Evolutionary conservation across 2,888 invertebrate species (phyloP), one percentile per base, ranked within the genome.

Genomic region (Drosophila diplacantha): DNA sequence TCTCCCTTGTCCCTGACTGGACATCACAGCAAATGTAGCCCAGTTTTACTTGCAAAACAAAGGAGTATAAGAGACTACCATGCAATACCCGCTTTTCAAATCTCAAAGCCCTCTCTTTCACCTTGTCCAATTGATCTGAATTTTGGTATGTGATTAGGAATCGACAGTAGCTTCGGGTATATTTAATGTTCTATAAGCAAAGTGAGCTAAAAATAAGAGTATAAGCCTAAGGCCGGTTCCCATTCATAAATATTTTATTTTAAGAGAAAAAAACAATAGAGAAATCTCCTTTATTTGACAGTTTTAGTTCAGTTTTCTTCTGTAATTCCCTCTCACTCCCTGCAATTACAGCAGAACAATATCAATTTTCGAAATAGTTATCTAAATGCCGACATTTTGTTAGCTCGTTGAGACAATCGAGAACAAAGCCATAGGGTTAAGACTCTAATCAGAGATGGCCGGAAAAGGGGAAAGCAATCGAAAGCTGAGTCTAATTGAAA

Each of bases 401-500:
- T 29, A 18, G 44, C 44, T 26, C 18, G 31, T 32, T 31, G 31
- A 20, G 47, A 32, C 47, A 47, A 47, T 46, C 18, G 44, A 52
- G 31, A 31, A 31, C 52, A 31, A 31, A 41, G 51, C 39, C 29
- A 29, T 41, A 11, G 47, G 47, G 47, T 47, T 47, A 47, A 47
- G 47, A 32, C 47, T 47, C 32, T 47, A 47, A 47, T 47, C 47
- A 47, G 47, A 22, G 47, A 29, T 31, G 37, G 53, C 20, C 26
- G 20, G 18, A 37, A 37, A 55, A 52, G 7, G 29, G 18, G 5
- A 34, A 9, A 55, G 20, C 35, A 55, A 55, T 47, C 47, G 47
- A 47, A 47, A 47, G 47, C 47, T 22, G 32, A 47, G 47, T 47
- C 47, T 47, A 47, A 47, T 47, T 47, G 47, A 47, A 47, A 47